Percentiles rank a stretch among this genome's conserved stretches.
phyloP scores from a whole-genome alignment of 2,113 vertebrate species.

The Actenoides lindsayi region DNA sequence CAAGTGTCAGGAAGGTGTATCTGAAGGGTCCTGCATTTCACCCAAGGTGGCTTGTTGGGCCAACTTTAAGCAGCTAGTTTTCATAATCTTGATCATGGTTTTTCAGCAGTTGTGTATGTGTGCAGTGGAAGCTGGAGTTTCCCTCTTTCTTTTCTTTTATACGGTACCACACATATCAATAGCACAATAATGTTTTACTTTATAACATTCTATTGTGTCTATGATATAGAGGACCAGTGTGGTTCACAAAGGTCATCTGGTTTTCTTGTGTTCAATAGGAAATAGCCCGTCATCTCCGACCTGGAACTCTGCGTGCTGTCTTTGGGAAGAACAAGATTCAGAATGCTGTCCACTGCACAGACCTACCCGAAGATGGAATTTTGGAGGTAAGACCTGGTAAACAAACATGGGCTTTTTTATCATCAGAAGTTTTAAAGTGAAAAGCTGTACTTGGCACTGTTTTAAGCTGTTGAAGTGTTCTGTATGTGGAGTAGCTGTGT shows the following conservation, averaged over 20 bases:
- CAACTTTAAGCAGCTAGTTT: not conserved
- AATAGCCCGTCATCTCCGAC: conserved; percentile 88
- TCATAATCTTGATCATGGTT: not conserved
- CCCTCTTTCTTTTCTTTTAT: not conserved
- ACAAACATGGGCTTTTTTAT: not conserved
- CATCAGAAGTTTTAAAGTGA: not conserved
- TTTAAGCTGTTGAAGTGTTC: not conserved
- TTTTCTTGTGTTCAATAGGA: conserved; percentile 77
- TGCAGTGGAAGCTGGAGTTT: not conserved
- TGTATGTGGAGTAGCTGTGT: not conserved
- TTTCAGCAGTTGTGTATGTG: not conserved
- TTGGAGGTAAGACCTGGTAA: conserved; percentile 83
- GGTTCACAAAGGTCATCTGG: not conserved
- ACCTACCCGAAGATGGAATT: conserved; percentile 91
- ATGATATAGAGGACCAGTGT: not conserved
- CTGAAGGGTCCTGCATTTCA: not conserved
- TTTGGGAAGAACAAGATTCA: conserved; percentile 91
- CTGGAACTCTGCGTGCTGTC: conserved; percentile 84
- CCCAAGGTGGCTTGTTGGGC: not conserved
- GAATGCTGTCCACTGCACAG: conserved; percentile 93
- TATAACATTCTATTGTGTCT: not conserved
- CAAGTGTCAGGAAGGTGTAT: not conserved
- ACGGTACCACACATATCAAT: not conserved
- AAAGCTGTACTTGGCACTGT: not conserved
- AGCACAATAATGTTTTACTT: not conserved